Base-by-base conservation (phyloP, 1,140 invertebrate species). In the Penaeus chinensis region DNA sequence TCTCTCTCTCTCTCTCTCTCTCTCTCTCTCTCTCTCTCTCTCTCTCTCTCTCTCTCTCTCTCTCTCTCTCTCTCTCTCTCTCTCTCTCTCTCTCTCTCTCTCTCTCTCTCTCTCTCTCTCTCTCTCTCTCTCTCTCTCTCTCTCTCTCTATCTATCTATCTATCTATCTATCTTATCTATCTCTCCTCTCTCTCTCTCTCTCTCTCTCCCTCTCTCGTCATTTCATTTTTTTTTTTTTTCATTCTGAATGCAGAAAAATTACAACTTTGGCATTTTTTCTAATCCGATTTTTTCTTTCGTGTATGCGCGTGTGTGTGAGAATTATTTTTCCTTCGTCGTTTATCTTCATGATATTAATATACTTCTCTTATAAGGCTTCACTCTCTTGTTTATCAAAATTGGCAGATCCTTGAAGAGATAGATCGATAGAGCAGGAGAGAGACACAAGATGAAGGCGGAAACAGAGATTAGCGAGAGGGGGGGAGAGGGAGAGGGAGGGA, bases 201-300 rank as follows among this genome's bases (percentile, higher is more conserved):
- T n/a, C 79, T 66, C 60, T 82, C 79, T 81, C 79, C 63, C 79
- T 81, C 79, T 81, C 79, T 81, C 42, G 20, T 20, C 63, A 13
- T 62, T 20, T 61, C n/a, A 61, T n/a, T 81, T 32, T 81, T 27
- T 61, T 24, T 61, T 20, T 22, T 18, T 62, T 82, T 62, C 61
- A 13, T 76, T 37, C 71, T 76, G 4, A 76, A 32, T 19, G 4
- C 71, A 11, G 37, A 8, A 42, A 42, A 42, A 42, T 2, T 42
- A 42, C 71, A 2, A 32, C 42, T 76, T 2, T 16, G 3, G 18
- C 24, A 3, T 24, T 76, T 37, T 19, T 37, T 37, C 11, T 24
- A 24, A 3, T 37, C 4, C n/a, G 18, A 19, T 24, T 24, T 24
- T 37, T 42, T 42, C 0, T 42, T 42, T 5, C 4, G 4, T 42